A percentile compares a stretch with the other conserved stretches of the same genome.
Evolutionary conservation across 64 coral and sea anemone genomes (phyloP).

Genomic region (Actinia tenebrosa): DNA sequence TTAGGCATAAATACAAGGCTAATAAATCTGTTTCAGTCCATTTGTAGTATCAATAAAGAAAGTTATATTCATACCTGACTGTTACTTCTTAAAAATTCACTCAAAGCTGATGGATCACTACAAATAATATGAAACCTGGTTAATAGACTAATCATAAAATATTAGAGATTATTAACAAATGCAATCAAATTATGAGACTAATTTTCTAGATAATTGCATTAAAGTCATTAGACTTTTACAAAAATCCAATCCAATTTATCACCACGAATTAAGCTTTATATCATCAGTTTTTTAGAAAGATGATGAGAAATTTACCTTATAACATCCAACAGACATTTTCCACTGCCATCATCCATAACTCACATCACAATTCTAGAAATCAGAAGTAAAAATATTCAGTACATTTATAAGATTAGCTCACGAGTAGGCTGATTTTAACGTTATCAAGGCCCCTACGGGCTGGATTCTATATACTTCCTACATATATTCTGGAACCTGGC

Average conservation of each 20-base stretch:
- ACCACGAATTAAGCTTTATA: not conserved
- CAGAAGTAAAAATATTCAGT: not conserved
- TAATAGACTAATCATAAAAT: not conserved
- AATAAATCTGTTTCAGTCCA: not conserved
- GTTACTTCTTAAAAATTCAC: conserved; percentile 78
- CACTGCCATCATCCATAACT: conserved; percentile 79
- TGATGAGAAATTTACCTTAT: conserved; percentile 60
- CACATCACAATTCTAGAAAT: conserved; percentile 19
- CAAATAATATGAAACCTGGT: conserved; percentile 20
- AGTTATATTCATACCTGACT: conserved; percentile 50
- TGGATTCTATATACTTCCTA: not conserved
- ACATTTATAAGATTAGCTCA: not conserved
- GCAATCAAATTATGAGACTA: not conserved
- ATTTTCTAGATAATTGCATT: not conserved
- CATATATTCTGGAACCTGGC: not conserved
- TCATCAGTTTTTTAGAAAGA: not conserved
- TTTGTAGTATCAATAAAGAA: not conserved
- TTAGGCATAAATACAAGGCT: not conserved
- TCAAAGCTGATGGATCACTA: conserved; percentile 80
- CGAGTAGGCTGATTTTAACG: not conserved
- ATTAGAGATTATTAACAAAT: not conserved
- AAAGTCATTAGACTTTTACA: not conserved
- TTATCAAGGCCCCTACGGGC: not conserved
- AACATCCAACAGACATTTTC: conserved; percentile 82
- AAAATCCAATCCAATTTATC: too few species aligned